Evolutionary conservation across 1,140 invertebrate genomes (phyloP).

Genomic region (Dysdera silvatica): DNA sequence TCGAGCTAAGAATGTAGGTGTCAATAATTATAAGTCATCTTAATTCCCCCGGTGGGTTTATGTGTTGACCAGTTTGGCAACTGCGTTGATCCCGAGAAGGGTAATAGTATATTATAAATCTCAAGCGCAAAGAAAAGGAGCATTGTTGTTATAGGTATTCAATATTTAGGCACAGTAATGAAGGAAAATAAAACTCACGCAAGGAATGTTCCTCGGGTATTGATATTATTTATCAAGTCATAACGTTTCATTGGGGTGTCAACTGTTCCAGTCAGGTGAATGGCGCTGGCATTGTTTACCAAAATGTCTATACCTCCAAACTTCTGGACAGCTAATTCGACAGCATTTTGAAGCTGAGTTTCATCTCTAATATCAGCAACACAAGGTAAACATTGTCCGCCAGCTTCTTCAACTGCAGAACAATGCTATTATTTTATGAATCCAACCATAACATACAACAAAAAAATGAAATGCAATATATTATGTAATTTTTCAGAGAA

Average conservation of each 20-base stretch:
- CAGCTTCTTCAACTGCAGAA: constrained; percentile 72
- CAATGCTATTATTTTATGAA: constrained; percentile 9
- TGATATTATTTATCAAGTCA: constrained; percentile 87
- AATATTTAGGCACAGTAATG: too few relatives aligned
- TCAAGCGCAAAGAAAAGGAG: too few relatives aligned
- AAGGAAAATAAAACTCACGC: constrained; percentile 63
- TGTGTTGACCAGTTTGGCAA: too few relatives aligned
- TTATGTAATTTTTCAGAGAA: too few relatives aligned
- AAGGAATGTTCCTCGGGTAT: constrained; percentile 84
- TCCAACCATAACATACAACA: too few relatives aligned
- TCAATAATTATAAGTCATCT: too few relatives aligned
- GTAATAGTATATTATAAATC: too few relatives aligned
- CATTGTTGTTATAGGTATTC: too few relatives aligned
- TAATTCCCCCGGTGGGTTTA: too few relatives aligned
- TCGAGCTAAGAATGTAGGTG: too few relatives aligned
- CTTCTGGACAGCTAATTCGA: constrained; percentile 74
- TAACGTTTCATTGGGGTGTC: constrained; percentile 92
- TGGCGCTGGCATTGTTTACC: constrained; percentile 95
- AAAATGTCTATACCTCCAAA: constrained; percentile 96
- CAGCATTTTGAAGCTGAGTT: constrained; percentile 67
- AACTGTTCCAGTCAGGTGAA: constrained; percentile 75
- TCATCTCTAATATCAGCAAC: constrained; percentile 90
- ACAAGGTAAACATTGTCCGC: constrained; percentile 84
- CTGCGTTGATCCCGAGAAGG: too few relatives aligned
- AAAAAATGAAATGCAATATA: too few relatives aligned